Percentiles rank a stretch among this genome's conserved stretches.
Conservation (phyloP, 2,888 invertebrate genomes). For the Maniola hyperantus region DNA sequence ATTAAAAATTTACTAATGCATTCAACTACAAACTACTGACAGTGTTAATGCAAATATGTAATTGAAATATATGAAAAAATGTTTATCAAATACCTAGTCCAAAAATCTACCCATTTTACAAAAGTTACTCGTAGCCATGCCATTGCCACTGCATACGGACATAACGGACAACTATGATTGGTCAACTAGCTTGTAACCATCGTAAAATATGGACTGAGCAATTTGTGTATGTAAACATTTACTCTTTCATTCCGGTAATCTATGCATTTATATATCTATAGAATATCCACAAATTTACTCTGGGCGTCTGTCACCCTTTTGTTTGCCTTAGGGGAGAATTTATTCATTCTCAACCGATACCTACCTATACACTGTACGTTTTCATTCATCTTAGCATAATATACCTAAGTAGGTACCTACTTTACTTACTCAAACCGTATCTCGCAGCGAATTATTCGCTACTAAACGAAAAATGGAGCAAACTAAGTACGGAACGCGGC, state of each 20-base stretch:
- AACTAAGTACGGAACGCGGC: too few relatives aligned
- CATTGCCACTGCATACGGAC: conserved; percentile 9
- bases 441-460: too few relatives aligned
- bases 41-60: too few relatives aligned
- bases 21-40: neutral
- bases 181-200: conserved; percentile 7
- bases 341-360: too few relatives aligned
- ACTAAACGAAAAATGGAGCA: too few relatives aligned
- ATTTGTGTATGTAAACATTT: conserved; percentile 6
- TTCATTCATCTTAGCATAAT: too few relatives aligned
- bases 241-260: neutral
- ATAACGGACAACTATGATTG: conserved; percentile 10
- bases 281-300: neutral
- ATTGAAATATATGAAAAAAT: too few relatives aligned
- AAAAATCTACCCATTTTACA: neutral
- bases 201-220: conserved; percentile 16
- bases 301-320: neutral
- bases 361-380: too few relatives aligned
- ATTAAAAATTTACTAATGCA: neutral
- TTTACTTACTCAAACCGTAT: too few relatives aligned
- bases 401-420: too few relatives aligned
- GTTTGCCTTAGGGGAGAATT: neutral
- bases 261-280: neutral
- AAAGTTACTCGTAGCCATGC: conserved; percentile 26
- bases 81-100: too few relatives aligned